phyloP scores from a whole-genome alignment of 2,797 vertebrate species.

The Anniella stebbinsi region DNA sequence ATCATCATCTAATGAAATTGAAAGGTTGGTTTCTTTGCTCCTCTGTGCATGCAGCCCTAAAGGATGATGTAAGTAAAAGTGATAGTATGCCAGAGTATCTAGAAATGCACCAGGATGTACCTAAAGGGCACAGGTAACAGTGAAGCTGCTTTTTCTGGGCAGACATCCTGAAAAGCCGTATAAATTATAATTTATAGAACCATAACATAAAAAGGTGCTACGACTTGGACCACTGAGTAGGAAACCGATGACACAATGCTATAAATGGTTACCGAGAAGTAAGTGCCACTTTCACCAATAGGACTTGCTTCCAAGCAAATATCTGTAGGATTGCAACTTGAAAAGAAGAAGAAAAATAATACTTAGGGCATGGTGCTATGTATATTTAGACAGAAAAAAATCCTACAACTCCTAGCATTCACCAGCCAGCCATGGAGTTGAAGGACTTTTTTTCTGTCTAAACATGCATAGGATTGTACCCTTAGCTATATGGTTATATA shows the following conservation, averaged over 20 bases:
- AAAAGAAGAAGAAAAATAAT: neutral
- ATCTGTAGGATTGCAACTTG: neutral
- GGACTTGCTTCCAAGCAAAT: neutral
- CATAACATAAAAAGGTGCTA: neutral
- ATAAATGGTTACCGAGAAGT: neutral
- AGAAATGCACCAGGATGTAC: constrained; percentile 4
- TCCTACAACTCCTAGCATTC: too few relatives aligned
- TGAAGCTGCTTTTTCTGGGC: neutral
- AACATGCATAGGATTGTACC: too few relatives aligned
- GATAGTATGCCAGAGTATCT: neutral
- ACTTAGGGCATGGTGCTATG: too few relatives aligned
- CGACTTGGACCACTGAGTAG: neutral
- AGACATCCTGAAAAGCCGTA: constrained; percentile 10
- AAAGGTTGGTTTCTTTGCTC: neutral
- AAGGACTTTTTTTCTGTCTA: too few relatives aligned
- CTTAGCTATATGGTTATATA: neutral
- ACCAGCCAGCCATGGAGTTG: too few relatives aligned
- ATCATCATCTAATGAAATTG: neutral
- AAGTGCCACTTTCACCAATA: neutral
- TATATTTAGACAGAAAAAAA: too few relatives aligned
- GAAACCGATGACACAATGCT: constrained; percentile 11
- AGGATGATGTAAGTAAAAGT: neutral
- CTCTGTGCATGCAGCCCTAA: constrained; percentile 1
- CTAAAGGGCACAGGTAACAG: neutral
- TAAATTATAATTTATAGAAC: neutral